phyloP scores from a whole-genome alignment of 2,888 invertebrate genomes.

The Labia minor region DNA sequence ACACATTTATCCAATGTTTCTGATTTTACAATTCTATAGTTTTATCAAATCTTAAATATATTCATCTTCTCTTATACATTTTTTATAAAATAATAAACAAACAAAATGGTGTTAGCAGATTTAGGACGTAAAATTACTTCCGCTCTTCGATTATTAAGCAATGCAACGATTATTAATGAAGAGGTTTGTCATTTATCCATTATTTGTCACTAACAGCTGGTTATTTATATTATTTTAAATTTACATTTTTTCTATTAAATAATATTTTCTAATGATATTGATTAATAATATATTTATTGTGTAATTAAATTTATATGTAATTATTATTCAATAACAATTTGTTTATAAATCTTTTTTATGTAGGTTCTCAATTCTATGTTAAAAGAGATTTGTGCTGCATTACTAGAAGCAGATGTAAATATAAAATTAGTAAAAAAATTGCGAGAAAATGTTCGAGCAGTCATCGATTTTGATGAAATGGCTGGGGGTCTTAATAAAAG shows the following conservation, averaged over 20 bases:
- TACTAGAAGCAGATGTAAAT: conserved; percentile 95
- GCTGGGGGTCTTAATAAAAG: conserved; percentile 96
- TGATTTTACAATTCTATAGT: background rate
- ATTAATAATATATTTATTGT: conserved; percentile 8
- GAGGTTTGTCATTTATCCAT: conserved; percentile 55
- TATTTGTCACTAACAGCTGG: background rate
- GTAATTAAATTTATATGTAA: too few species aligned
- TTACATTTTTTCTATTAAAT: background rate
- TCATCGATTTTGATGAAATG: conserved; percentile 99
- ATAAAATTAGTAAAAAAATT: conserved; percentile 89
- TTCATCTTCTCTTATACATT: background rate
- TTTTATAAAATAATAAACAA: background rate
- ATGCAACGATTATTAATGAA: conserved; percentile 96
- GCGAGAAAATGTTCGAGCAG: conserved; percentile 91
- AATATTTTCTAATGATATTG: background rate
- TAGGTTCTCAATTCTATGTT: conserved; percentile 97
- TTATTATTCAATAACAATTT: conserved; percentile 15
- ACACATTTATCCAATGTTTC: background rate
- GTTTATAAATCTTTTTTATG: conserved; percentile 27
- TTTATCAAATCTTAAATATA: background rate
- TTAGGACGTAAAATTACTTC: conserved; percentile 98
- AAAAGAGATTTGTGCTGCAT: conserved; percentile 94
- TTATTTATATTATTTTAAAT: background rate
- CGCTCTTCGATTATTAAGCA: conserved; percentile 92
- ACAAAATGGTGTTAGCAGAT: conserved; percentile 98